phyloP scores from a whole-genome alignment of 2,888 invertebrate species.

The Eupelmus urozonus region DNA sequence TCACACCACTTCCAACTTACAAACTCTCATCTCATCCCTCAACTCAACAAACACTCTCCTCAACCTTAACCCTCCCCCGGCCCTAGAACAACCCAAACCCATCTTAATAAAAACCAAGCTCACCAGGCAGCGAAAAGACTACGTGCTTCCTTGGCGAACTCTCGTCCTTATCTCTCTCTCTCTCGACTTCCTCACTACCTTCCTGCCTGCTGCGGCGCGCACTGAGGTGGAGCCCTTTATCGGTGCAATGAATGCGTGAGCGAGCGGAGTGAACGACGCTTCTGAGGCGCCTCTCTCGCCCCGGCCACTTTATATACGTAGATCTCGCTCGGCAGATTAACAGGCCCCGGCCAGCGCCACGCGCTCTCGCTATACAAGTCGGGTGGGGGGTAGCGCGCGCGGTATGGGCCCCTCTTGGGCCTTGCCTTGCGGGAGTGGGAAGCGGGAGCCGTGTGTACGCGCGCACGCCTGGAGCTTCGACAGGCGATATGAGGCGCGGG shows the following conservation, averaged over 20 bases:
- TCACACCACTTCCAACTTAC: no score
- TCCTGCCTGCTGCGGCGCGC: constrained; percentile 26
- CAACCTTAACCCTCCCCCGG: no score
- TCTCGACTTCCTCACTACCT: not conserved
- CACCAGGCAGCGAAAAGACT: constrained; percentile 28
- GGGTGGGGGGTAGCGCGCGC: not conserved
- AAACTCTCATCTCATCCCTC: no score
- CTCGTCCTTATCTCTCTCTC: not conserved
- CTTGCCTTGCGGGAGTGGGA: constrained; percentile 13
- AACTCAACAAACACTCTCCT: no score
- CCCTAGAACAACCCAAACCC: no score
- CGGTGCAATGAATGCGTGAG: constrained; percentile 66
- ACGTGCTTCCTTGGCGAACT: constrained; percentile 1
- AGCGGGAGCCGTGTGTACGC: not conserved
- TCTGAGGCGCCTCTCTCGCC: constrained; percentile 75
- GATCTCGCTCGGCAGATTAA: constrained; percentile 71
- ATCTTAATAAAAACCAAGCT: constrained; percentile 18
- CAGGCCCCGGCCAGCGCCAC: constrained; percentile 65
- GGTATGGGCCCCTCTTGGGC: no score
- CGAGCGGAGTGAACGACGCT: constrained; percentile 72
- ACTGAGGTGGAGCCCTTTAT: constrained; percentile 61
- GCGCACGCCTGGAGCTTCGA: not conserved
- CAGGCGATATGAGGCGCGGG: no score
- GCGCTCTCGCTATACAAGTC: constrained; percentile 1
- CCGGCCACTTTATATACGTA: constrained; percentile 76